Evolutionary conservation across 30 jellyfish, hydroid and myxozoan genomes (phyloP).

Genomic region (Haliclystus octoradiatus): DNA sequence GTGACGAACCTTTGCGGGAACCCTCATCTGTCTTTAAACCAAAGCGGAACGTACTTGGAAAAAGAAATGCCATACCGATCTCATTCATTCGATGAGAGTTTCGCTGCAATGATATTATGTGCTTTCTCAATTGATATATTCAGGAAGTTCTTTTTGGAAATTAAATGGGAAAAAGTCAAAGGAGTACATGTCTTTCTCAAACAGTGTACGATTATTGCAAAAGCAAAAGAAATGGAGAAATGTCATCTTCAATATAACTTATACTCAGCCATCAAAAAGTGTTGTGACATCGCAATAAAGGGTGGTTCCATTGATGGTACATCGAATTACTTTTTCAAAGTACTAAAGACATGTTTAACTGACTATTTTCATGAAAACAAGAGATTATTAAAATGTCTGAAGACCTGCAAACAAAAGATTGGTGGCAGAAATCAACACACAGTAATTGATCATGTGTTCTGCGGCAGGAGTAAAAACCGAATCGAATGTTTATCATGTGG

Average conservation of each 20-base stretch:
- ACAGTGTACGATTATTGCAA: neutral
- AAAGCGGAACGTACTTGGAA: neutral
- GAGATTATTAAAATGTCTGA: neutral
- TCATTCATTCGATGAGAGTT: too few species aligned
- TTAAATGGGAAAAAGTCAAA: neutral
- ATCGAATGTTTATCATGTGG: neutral
- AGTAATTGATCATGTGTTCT: neutral
- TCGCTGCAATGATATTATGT: neutral
- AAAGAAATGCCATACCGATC: too few species aligned
- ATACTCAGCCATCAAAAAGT: too few species aligned
- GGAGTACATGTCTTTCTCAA: neutral
- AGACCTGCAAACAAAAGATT: neutral
- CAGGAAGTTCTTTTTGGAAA: neutral
- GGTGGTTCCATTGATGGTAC: too few species aligned
- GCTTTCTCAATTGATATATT: neutral
- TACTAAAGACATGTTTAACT: too few species aligned
- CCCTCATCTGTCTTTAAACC: neutral
- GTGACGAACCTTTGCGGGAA: neutral
- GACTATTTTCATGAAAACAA: neutral
- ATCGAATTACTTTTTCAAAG: too few species aligned
- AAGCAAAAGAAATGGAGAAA: neutral
- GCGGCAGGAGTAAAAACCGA: neutral
- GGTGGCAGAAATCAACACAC: too few species aligned
- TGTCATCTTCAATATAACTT: too few species aligned
- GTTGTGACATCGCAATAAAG: too few species aligned